A percentile compares a stretch with the other conserved stretches of the same genome.
phyloP scores from a whole-genome alignment of 2,888 invertebrate genomes.

The Lamellibrachia satsuma region DNA sequence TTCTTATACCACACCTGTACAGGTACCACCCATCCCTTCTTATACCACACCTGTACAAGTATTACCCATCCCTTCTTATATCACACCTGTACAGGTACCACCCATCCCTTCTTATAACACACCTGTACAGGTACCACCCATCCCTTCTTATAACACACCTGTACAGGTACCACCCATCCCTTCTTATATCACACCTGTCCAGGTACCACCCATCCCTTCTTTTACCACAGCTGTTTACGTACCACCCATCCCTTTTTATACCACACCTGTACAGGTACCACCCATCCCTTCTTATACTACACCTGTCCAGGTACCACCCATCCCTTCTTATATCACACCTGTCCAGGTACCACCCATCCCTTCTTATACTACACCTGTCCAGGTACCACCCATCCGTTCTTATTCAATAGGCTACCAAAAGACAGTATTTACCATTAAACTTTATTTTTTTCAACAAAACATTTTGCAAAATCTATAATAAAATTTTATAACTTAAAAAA shows the following conservation, averaged over 20 bases:
- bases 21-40: background rate
- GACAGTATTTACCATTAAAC: background rate
- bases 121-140: background rate
- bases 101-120: background rate
- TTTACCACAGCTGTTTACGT: too few species aligned
- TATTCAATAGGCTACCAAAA: background rate
- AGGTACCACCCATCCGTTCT: background rate
- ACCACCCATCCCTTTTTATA: background rate
- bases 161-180: background rate
- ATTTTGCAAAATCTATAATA: constrained; percentile 8
- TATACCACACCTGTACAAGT: background rate
- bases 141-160: too few species aligned
- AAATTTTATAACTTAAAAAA: too few species aligned
- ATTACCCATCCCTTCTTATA: background rate
- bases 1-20: too few species aligned
- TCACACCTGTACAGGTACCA: too few species aligned
- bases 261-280: background rate
- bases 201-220: background rate
- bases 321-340: background rate
- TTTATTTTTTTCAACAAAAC: background rate
- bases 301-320: background rate
- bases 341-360: background rate
- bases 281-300: too few species aligned
- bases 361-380: too few species aligned
- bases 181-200: background rate